Conservation (phyloP, 2,797 vertebrate species). For the Poliocrania exsul region DNA sequence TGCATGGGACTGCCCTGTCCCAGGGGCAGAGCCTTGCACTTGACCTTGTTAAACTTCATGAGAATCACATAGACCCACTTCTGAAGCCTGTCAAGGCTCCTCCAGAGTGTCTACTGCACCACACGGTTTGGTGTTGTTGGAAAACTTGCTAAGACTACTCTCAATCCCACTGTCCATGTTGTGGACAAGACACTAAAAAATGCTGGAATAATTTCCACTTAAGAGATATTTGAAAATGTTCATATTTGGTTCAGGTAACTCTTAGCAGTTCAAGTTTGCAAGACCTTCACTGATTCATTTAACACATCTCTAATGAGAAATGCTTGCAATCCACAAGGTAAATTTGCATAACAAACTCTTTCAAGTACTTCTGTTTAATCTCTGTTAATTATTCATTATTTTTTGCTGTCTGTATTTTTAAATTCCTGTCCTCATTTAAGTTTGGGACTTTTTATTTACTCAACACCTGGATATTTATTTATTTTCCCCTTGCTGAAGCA, state of each 20-base stretch:
- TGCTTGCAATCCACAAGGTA: neutral
- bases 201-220: neutral
- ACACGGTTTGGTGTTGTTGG: rapidly evolving
- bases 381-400: neutral
- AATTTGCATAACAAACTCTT: neutral
- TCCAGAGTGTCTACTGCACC: rapidly evolving
- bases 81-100: neutral
- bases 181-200: neutral
- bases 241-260: neutral
- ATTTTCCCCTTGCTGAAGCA: neutral
- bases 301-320: neutral
- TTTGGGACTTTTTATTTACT: neutral
- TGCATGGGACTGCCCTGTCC: neutral
- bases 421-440: neutral
- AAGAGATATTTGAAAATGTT: neutral
- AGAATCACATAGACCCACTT: neutral
- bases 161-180: too few relatives aligned
- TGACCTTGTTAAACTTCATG: neutral
- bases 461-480: neutral
- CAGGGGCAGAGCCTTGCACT: neutral
- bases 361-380: neutral
- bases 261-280: neutral
- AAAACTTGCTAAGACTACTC: neutral
- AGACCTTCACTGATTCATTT: neutral
- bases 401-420: slow-evolving; percentile 1